Conservation (phyloP, 2,113 vertebrate species). For the Archocentrus centrarchus region DNA sequence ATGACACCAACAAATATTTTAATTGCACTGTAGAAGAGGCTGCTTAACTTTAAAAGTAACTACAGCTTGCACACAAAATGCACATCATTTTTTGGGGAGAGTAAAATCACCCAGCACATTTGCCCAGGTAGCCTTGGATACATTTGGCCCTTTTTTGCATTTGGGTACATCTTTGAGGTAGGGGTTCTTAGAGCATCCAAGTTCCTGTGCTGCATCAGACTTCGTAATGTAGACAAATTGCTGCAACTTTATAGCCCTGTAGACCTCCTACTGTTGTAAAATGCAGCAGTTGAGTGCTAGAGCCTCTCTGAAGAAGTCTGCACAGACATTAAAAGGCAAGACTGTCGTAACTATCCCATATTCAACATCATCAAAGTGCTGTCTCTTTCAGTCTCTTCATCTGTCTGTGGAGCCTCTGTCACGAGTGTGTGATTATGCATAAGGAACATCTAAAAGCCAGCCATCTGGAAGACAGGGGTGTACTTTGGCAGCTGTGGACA, state of each 20-base stretch:
- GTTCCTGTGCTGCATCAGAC: neutral
- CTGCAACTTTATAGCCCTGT: neutral
- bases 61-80: neutral
- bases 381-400: neutral
- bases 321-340: neutral
- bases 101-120: neutral
- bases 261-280: accelerated
- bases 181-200: neutral
- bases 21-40: too few relatives aligned
- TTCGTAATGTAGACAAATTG: neutral
- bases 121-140: neutral
- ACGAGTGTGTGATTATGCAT: constrained; percentile 31
- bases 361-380: constrained; percentile 6
- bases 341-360: neutral
- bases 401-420: neutral
- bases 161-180: neutral
- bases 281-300: neutral
- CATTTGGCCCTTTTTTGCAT: neutral
- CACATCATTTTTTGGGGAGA: neutral
- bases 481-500: constrained; percentile 45
- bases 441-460: constrained; percentile 42
- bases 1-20: neutral
- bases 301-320: neutral
- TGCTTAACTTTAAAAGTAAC: neutral
- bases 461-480: constrained; percentile 64